These are phyloP conservation scores for Anguilla japonica DNA, from an alignment of 2,113 vertebrate genomes.

Conservation along the genomic window DNA sequence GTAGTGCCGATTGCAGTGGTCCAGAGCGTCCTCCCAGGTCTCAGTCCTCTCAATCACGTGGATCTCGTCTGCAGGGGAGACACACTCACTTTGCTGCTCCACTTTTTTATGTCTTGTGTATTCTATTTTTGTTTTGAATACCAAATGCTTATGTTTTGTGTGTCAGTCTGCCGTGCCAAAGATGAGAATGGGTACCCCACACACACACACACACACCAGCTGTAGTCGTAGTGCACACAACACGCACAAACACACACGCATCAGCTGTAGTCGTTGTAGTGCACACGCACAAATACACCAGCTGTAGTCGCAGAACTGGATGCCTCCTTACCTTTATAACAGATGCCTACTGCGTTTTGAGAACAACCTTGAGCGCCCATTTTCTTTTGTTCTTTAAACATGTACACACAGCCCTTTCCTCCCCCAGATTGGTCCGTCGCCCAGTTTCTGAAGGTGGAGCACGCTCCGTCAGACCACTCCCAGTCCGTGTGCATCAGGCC, in stretches of 20 bases:
- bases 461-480: conserved; percentile 46
- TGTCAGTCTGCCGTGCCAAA: too few species aligned
- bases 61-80: not conserved
- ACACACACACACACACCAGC: not conserved
- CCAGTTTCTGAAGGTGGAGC: conserved; percentile 46
- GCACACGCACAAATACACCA: too few species aligned
- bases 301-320: too few species aligned
- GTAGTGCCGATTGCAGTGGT: conserved; percentile 28
- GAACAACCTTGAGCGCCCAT: too few species aligned
- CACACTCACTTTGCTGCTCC: not conserved
- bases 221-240: too few species aligned
- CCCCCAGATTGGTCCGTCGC: fast-evolving
- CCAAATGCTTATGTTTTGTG: not conserved
- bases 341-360: too few species aligned
- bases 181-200: too few species aligned
- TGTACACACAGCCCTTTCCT: not conserved
- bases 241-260: too few species aligned
- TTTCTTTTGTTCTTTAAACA: not conserved
- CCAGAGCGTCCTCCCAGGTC: conserved; percentile 37
- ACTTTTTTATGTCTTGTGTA: too few species aligned
- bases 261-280: too few species aligned
- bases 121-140: too few species aligned
- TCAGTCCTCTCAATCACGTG: fast-evolving
- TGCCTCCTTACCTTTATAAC: not conserved
- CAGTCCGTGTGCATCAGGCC: conserved; percentile 45